These are phyloP conservation scores for Daphoenositta chrysoptera DNA, from an alignment of 2,113 vertebrate species.

Conservation along the genomic window DNA sequence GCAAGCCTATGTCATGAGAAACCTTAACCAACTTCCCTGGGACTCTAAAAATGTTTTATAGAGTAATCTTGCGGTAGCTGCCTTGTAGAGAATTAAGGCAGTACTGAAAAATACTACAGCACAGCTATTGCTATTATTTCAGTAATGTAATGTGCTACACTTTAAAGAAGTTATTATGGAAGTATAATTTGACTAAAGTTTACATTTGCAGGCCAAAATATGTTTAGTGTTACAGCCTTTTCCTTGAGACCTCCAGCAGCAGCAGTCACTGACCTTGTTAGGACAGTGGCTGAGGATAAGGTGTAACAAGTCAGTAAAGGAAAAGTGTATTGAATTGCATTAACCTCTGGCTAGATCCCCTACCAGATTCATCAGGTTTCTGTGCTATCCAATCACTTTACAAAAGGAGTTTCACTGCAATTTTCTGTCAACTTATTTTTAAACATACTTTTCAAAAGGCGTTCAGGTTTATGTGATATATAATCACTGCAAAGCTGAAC, in stretches of 20 bases:
- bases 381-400: background rate
- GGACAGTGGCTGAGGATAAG: background rate
- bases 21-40: conserved; percentile 20
- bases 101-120: conserved; percentile 24
- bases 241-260: background rate
- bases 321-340: background rate
- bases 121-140: conserved; percentile 16
- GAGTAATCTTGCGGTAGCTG: conserved; percentile 26
- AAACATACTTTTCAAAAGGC: background rate
- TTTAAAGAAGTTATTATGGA: conserved; percentile 45
- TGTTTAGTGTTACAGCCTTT: background rate
- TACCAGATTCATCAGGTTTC: background rate
- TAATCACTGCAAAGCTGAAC: background rate
- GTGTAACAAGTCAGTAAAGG: background rate
- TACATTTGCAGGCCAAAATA: background rate
- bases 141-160: background rate
- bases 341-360: background rate
- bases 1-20: background rate
- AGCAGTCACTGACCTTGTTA: background rate
- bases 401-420: background rate
- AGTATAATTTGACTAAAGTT: conserved; percentile 18
- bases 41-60: conserved; percentile 57
- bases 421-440: conserved; percentile 8
- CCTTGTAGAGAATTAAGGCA: conserved; percentile 10
- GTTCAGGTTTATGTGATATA: background rate